Percentiles rank a stretch among this genome's conserved stretches.
Conservation (phyloP, 2,113 vertebrate species). For the Syngnathus floridae region DNA sequence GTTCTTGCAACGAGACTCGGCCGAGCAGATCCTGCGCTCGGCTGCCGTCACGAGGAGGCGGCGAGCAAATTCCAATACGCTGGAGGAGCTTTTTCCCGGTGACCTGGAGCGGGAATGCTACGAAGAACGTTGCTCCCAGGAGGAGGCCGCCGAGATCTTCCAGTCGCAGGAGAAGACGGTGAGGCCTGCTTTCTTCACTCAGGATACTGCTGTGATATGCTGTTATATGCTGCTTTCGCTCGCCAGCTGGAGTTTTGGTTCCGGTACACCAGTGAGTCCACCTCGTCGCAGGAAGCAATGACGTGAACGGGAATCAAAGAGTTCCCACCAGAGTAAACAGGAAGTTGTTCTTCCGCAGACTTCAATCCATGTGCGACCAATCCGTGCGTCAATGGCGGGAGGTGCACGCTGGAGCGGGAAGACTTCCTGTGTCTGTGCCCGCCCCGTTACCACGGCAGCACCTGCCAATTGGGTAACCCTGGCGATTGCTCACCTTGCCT, state of each 20-base stretch:
- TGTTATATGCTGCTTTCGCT: constrained; percentile 4
- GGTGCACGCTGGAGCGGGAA: constrained; percentile 39
- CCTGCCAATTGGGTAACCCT: constrained; percentile 38
- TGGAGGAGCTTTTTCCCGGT: constrained; percentile 77
- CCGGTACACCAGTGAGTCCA: constrained; percentile 72
- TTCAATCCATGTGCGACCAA: constrained; percentile 40
- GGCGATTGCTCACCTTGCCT: neutral
- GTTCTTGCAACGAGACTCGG: constrained; percentile 62
- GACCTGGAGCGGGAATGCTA: constrained; percentile 79
- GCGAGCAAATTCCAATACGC: constrained; percentile 65
- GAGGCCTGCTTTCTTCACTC: constrained; percentile 7
- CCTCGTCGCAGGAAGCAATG: neutral
- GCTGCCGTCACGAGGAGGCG: constrained; percentile 54
- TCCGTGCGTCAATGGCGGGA: constrained; percentile 50
- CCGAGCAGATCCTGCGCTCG: constrained; percentile 61
- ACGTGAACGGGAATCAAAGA: neutral
- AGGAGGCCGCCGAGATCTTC: constrained; percentile 81
- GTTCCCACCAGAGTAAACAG: neutral
- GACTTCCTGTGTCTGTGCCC: constrained; percentile 52
- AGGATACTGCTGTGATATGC: neutral
- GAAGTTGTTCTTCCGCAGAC: constrained; percentile 22
- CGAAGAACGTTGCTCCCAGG: constrained; percentile 75
- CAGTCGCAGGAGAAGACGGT: constrained; percentile 76
- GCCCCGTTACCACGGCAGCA: constrained; percentile 44
- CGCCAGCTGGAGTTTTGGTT: constrained; percentile 84